phyloP scores from a whole-genome alignment of 2,888 invertebrate species.

The Pocota personata region DNA sequence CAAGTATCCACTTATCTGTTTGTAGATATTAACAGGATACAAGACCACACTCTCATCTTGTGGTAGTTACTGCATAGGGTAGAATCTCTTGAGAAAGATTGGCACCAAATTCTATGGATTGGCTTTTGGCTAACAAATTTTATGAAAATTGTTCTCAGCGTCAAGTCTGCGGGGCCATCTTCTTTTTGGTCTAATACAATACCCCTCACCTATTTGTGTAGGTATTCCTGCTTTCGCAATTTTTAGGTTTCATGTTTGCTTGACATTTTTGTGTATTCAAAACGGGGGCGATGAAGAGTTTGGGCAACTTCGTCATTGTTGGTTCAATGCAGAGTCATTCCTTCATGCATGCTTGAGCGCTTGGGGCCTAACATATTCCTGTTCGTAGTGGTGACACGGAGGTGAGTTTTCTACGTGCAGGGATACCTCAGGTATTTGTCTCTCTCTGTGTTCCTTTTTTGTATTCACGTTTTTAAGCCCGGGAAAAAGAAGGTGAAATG shows the following conservation, averaged over 20 bases:
- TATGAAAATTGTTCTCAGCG: slow-evolving; percentile 1
- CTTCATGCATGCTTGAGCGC: slow-evolving; percentile 37
- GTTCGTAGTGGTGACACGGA: slow-evolving; percentile 6
- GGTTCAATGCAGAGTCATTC: slow-evolving; percentile 20
- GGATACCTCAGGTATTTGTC: background rate
- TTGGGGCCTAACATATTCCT: slow-evolving; percentile 7
- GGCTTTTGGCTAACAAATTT: slow-evolving; percentile 6
- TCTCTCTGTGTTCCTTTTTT: background rate
- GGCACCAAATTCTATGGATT: slow-evolving; percentile 14
- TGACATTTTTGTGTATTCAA: slow-evolving; percentile 16
- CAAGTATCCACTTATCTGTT: slow-evolving; percentile 63
- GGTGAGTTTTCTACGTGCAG: background rate
- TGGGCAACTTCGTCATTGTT: background rate
- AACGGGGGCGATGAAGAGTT: background rate
- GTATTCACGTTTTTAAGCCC: background rate
- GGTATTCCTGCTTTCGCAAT: background rate
- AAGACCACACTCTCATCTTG: slow-evolving; percentile 13
- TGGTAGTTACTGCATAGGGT: background rate
- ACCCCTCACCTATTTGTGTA: background rate
- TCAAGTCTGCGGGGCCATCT: background rate
- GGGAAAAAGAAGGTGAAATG: background rate
- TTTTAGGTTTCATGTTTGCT: slow-evolving; percentile 22
- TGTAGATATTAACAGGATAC: slow-evolving; percentile 58
- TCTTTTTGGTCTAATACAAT: slow-evolving; percentile 1
- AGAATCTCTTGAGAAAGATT: slow-evolving; percentile 14